Conservation (phyloP, 2,113 vertebrate species). For the Pogona vitticeps region DNA sequence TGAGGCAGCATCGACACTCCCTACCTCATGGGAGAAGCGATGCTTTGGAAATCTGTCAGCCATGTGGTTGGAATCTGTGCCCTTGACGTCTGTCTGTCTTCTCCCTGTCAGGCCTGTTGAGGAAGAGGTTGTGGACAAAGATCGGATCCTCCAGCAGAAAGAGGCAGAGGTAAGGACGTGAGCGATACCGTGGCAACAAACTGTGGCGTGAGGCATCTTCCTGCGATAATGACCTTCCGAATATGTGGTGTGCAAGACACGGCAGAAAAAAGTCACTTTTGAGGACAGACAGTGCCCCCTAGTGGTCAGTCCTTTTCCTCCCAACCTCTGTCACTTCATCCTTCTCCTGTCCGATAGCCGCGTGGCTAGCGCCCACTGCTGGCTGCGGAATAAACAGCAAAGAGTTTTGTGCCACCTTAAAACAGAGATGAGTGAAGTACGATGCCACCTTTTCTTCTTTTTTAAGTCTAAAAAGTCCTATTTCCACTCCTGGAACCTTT, state of each 20-base stretch:
- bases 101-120: conserved; percentile 80
- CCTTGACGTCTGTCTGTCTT: fast-evolving
- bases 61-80: neutral
- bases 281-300: too few species aligned
- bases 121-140: conserved; percentile 90
- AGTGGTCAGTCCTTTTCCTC: neutral
- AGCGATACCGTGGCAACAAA: neutral
- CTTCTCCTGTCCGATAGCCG: neutral
- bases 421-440: too few species aligned
- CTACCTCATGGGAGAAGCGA: too few species aligned
- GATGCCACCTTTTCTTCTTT: too few species aligned
- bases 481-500: too few species aligned
- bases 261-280: neutral
- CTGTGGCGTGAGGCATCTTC: neutral
- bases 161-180: conserved; percentile 85
- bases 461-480: too few species aligned
- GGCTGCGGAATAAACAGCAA: neutral
- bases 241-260: neutral
- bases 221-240: neutral
- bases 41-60: too few species aligned
- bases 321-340: neutral
- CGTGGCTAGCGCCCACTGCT: neutral
- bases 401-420: too few species aligned
- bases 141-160: conserved; percentile 92
- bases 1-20: too few species aligned